A percentile compares a stretch with the other conserved stretches of the same genome.
These are phyloP conservation scores for Podarcis muralis DNA, from an alignment of 2,113 vertebrate species.

Conservation along the genomic window DNA sequence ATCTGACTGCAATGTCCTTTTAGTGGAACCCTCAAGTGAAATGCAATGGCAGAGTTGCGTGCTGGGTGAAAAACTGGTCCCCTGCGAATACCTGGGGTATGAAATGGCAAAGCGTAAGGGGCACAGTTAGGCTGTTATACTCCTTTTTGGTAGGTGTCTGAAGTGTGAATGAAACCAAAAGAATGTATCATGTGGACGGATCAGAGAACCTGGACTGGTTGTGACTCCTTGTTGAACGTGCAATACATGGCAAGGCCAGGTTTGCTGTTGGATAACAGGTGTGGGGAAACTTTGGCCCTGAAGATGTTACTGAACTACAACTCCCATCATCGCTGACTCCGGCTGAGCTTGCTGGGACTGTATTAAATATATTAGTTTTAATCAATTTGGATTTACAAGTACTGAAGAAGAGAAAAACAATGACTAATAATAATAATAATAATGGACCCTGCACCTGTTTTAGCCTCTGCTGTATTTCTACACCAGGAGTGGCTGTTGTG, in stretches of 20 bases:
- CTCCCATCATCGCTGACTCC: too few species aligned
- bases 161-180: background rate
- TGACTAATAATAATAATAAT: constrained; percentile 31
- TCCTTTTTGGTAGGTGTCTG: too few species aligned
- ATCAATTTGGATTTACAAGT: constrained; percentile 18
- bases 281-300: too few species aligned
- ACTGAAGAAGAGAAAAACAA: background rate
- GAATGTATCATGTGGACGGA: background rate
- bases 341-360: too few species aligned
- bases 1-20: background rate
- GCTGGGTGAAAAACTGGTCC: background rate
- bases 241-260: background rate
- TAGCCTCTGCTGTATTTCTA: too few species aligned
- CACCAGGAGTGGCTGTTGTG: too few species aligned
- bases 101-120: background rate
- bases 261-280: background rate
- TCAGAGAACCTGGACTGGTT: background rate
- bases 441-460: background rate
- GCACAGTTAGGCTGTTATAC: background rate
- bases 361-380: constrained; percentile 58
- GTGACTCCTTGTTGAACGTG: background rate
- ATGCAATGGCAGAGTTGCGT: background rate
- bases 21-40: background rate
- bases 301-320: too few species aligned
- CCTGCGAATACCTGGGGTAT: background rate